Evolutionary conservation across 1,140 invertebrate genomes (phyloP), one percentile per base, ranked within the genome.

Genomic region (Arion vulgaris): DNA sequence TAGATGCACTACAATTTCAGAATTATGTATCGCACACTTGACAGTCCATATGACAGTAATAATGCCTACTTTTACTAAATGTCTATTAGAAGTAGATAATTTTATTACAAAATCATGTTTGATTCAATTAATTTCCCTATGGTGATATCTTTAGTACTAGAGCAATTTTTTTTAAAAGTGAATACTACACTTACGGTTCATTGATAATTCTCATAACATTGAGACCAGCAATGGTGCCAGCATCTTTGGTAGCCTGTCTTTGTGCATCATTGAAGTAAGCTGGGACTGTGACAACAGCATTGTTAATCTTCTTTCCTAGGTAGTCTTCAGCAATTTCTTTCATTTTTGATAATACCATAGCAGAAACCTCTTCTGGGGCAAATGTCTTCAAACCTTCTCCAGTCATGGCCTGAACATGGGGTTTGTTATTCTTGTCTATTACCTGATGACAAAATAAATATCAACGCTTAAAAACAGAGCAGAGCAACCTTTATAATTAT

Each of bases 201-300:
- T 99, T 99, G 90, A 99, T 99, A 88, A 99, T 99, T 93, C 99
- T 95, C 97, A 99, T 98, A 1, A 99, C 98, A 87, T 96, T 96
- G 68, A 99, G 94, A 86, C 98, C 98, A 86, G 98, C 96, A 90
- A 95, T 95, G 45, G 89, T 91, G 66, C 95, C 94, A 82, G 94
- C 95, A 93, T 95, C 94, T 88, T 99, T 99, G 38, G 98, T 99
- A 2, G 98, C 98, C 93, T 99, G 98, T 93, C 98, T 95, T 93
- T 99, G 98, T 85, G 97, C 98, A 93, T 99, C 98, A 90, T 99
- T 99, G 95, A 99, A 99, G 92, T 99, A 99, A 81, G 98, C 98
- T 17, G 98, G 98, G 0, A 99, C 98, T 2, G 98, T 99, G 28
- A 99, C 97, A 19, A 99, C 98, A 84, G 98, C 98, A 91, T 99